Percentiles rank a stretch among this genome's conserved stretches.
Evolutionary conservation across 2,888 invertebrate genomes (phyloP).

Genomic region (Pammene fasciana): DNA sequence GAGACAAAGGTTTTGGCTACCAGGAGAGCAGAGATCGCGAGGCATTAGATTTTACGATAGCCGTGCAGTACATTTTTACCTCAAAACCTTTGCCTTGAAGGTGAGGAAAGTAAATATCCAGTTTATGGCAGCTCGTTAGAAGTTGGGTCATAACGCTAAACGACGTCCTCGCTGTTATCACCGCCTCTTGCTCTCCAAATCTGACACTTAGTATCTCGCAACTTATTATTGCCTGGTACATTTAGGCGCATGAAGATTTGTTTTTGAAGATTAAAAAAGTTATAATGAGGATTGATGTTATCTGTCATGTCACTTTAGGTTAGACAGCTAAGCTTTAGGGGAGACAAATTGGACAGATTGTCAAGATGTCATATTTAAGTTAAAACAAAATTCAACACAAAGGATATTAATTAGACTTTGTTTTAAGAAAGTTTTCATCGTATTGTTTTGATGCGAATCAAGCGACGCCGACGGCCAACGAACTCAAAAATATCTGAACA

Average conservation of each 20-base stretch:
- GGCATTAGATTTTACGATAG: slow-evolving; percentile 70
- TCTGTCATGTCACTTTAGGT: slow-evolving; percentile 7
- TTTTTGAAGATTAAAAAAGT: slow-evolving; percentile 38
- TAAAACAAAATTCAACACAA: not conserved
- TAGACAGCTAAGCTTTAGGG: not conserved
- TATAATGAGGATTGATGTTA: slow-evolving; percentile 37
- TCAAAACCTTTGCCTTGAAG: slow-evolving; percentile 51
- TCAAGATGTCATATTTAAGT: slow-evolving; percentile 3
- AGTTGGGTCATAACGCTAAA: slow-evolving; percentile 75
- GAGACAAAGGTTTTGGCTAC: slow-evolving; percentile 34
- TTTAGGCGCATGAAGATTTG: slow-evolving; percentile 42
- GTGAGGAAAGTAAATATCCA: slow-evolving; percentile 73
- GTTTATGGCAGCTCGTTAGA: slow-evolving; percentile 79
- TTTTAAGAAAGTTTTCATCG: not conserved
- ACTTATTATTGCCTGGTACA: slow-evolving; percentile 70
- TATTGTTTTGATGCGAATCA: no score
- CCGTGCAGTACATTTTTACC: slow-evolving; percentile 55
- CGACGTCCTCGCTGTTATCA: slow-evolving; percentile 67
- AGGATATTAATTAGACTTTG: not conserved
- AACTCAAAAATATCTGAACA: no score
- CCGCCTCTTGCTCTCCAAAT: slow-evolving; percentile 68
- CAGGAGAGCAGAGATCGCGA: slow-evolving; percentile 46
- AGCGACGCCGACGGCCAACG: no score
- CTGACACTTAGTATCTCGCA: slow-evolving; percentile 66
- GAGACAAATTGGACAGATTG: slow-evolving; percentile 24